phyloP scores from a whole-genome alignment of 2,113 vertebrate genomes.

The Pithys albifrons region DNA sequence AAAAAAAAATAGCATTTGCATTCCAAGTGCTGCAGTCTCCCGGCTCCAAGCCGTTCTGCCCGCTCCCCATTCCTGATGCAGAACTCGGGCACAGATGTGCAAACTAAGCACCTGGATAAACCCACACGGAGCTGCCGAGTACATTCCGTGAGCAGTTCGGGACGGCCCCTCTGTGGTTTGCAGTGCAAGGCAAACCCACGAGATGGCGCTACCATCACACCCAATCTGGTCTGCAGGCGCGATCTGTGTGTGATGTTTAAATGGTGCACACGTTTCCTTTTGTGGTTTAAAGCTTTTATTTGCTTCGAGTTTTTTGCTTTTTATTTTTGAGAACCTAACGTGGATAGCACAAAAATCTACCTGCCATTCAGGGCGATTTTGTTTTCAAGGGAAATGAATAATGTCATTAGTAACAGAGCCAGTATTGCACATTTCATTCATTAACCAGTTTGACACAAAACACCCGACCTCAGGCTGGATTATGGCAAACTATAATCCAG shows the following conservation, averaged over 20 bases:
- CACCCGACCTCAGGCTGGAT: slow-evolving; percentile 59
- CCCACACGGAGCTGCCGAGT: neutral
- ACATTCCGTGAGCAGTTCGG: neutral
- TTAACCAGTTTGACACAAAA: slow-evolving; percentile 34
- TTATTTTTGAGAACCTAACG: neutral
- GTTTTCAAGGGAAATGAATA: slow-evolving; percentile 34
- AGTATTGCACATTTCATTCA: slow-evolving; percentile 13
- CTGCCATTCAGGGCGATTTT: neutral
- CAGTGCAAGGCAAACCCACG: slow-evolving; percentile 30
- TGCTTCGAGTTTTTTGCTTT: neutral
- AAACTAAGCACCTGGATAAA: neutral
- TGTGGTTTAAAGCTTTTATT: neutral
- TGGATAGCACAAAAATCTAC: neutral
- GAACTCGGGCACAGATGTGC: neutral
- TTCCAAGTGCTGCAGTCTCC: neutral
- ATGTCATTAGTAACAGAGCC: neutral
- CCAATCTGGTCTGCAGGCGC: neutral
- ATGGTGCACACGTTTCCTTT: neutral
- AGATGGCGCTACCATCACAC: slow-evolving; percentile 65
- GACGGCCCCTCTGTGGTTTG: neutral
- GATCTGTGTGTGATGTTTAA: neutral
- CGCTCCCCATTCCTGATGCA: neutral
- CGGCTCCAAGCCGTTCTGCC: neutral
- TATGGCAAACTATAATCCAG: slow-evolving; percentile 74
- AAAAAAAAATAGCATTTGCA: accelerated